Conservation (phyloP, 2,888 invertebrate species). For the Morpho deidamia region DNA sequence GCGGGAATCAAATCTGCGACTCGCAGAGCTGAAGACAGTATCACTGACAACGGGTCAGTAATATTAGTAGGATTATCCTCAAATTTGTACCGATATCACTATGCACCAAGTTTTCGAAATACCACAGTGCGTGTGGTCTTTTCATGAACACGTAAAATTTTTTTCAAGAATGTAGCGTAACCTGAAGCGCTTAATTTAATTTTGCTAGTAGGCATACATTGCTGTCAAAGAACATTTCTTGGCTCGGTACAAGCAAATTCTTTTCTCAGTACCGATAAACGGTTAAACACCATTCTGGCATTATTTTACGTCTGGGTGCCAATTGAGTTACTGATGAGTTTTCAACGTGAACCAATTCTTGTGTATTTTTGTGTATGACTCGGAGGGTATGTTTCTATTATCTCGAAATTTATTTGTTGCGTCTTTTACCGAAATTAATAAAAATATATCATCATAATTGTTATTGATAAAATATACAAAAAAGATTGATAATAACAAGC, state of each 20-base stretch:
- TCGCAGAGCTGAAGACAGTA: no score
- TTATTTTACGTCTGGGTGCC: constrained; percentile 17
- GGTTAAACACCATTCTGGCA: constrained; percentile 19
- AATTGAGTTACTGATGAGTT: constrained; percentile 23
- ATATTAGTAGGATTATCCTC: no score
- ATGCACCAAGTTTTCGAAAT: neutral
- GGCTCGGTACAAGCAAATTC: constrained; percentile 11
- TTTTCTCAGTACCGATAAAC: constrained; percentile 16
- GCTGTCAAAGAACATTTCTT: constrained; percentile 17
- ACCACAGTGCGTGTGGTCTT: neutral
- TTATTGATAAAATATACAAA: no score
- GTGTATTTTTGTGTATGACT: no score
- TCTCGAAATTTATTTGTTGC: no score
- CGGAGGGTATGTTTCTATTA: no score
- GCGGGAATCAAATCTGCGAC: no score
- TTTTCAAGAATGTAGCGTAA: constrained; percentile 1
- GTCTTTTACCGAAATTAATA: no score
- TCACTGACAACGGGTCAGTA: no score
- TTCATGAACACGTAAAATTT: neutral
- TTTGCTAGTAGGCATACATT: constrained; percentile 12
- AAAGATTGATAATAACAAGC: no score
- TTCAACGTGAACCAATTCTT: neutral
- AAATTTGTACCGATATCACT: no score
- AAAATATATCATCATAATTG: no score
- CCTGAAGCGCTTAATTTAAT: neutral